Percentiles rank a stretch among this genome's conserved stretches.
These are phyloP conservation scores for Phaedon cochleariae DNA, from an alignment of 2,888 invertebrate species.

Conservation along the genomic window DNA sequence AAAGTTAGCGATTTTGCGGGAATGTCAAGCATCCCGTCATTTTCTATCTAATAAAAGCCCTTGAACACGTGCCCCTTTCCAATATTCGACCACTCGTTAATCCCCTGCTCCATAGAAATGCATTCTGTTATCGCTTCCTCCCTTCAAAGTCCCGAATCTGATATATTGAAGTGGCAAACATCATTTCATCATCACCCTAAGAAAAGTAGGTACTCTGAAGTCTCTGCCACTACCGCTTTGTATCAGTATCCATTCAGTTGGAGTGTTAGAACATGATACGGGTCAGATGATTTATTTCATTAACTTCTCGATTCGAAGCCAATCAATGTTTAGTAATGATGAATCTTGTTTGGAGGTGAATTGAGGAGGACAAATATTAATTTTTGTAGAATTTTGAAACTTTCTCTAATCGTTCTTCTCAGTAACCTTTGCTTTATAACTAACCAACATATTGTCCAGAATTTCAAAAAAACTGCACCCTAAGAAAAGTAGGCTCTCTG, in stretches of 20 bases:
- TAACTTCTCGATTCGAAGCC: too few species aligned
- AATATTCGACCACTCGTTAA: conserved; percentile 12
- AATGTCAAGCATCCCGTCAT: conserved; percentile 11
- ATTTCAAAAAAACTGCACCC: too few species aligned
- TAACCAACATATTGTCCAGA: too few species aligned
- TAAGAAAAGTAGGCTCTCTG: background rate
- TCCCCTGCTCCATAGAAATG: background rate
- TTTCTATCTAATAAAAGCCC: conserved; percentile 24
- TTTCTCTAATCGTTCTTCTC: too few species aligned
- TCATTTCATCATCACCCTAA: background rate
- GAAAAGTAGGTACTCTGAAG: background rate
- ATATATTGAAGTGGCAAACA: background rate
- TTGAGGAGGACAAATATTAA: too few species aligned
- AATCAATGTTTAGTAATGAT: too few species aligned
- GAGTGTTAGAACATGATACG: background rate
- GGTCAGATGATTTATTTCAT: background rate
- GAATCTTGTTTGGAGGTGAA: too few species aligned
- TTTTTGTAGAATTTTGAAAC: too few species aligned
- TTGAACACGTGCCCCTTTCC: conserved; percentile 29
- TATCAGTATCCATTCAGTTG: background rate
- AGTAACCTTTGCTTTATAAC: too few species aligned
- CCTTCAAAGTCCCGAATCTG: background rate
- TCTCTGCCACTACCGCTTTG: background rate
- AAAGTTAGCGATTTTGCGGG: background rate
- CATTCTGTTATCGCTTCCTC: background rate